phyloP scores from a whole-genome alignment of 2,113 vertebrate genomes.

The Choloepus hoffmanni region DNA sequence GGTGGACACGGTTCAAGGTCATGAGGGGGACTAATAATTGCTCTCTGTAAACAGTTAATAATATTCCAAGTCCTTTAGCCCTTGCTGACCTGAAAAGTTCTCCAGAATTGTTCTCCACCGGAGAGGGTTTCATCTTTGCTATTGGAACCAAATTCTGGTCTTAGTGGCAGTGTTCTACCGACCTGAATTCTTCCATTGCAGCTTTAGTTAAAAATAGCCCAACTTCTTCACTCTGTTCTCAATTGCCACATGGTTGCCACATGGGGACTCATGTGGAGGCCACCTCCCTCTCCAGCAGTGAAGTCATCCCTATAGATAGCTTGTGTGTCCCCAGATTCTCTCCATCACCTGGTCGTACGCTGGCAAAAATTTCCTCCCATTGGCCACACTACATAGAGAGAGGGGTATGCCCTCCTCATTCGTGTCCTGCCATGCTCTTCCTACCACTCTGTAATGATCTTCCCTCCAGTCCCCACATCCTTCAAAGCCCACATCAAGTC shows the following conservation, averaged over 20 bases:
- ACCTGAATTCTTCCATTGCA: background rate
- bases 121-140: background rate
- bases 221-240: background rate
- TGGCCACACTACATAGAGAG: background rate
- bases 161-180: accelerated
- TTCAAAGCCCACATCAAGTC: background rate
- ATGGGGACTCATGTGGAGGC: background rate
- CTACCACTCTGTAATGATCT: background rate
- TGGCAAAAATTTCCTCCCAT: background rate
- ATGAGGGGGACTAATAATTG: background rate
- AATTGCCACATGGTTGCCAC: background rate
- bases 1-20: background rate
- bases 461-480: too few species aligned
- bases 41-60: background rate
- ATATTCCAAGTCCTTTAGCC: background rate
- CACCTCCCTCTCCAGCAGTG: background rate
- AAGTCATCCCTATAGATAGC: background rate
- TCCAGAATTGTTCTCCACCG: background rate
- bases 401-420: background rate
- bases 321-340: background rate
- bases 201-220: conserved; percentile 5
- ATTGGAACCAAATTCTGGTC: background rate
- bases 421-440: background rate
- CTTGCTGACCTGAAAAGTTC: background rate
- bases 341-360: background rate